Evolutionary conservation across 2,888 invertebrate genomes (phyloP), one percentile per base, ranked within the genome.

Genomic region (Notodonta ziczac): DNA sequence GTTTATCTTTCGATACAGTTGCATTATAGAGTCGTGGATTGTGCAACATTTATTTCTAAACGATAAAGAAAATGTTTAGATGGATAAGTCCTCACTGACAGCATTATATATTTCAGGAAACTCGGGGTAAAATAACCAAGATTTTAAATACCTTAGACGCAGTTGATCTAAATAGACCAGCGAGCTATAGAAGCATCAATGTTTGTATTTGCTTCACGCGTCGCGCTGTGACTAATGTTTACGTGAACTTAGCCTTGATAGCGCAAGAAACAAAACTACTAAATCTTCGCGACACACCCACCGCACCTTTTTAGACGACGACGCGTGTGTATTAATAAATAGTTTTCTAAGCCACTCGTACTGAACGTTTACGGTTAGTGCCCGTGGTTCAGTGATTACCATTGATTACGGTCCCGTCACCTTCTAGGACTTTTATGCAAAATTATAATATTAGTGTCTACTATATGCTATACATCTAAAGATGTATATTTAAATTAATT

Each of bases 191-290:
- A 39, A 14, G 35, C 54, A 13, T 35, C 2, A 54, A 8, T 39
- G 39, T 54, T 39, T 39, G n/a, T 39, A 14, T 54, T 54, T 2
- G 54, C 4, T 6, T n/a, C 54, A 54, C 39, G 35, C 32, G 52
- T 32, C 54, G 54, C 39, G 39, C n/a, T 54, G 54, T 52, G 46
- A 46, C 59, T 67, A 65, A 57, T 63, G 61, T 54, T 71, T 69
- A 65, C 69, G 76, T 76, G 69, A 69, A 73, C 50, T 66, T 73
- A 69, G 66, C 76, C 76, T 74, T 74, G 76, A 61, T 65, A 65
- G 50, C 24, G 56, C 56, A 56, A 56, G 14, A 62, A 64, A 58
- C 60, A 59, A 61, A 58, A 60, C 62, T 64, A 61, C 65, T 64
- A 58, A 67, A 69, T 65, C 67, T 65, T 56, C 24, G 40, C 62